A percentile compares a stretch with the other conserved stretches of the same genome.
phyloP scores from a whole-genome alignment of 1,140 invertebrate species.

The Copidosoma floridanum region DNA sequence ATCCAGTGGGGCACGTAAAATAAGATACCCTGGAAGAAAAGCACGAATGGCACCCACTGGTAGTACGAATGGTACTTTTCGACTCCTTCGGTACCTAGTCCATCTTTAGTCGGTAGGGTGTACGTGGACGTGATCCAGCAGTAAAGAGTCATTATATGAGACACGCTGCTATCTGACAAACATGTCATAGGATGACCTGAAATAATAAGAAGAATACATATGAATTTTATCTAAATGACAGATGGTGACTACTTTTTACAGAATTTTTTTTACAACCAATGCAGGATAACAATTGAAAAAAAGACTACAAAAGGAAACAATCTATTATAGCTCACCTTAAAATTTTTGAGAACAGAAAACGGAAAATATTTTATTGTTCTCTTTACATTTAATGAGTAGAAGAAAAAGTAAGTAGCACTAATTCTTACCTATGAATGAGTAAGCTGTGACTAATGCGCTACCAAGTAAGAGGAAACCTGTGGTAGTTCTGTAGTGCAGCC shows the following conservation, averaged over 20 bases:
- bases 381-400: too few species aligned
- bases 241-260: too few species aligned
- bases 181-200: constrained; percentile 82
- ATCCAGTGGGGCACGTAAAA: constrained; percentile 88
- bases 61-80: constrained; percentile 86
- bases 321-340: too few species aligned
- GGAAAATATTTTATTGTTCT: too few species aligned
- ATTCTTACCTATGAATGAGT: constrained; percentile 78
- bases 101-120: constrained; percentile 71
- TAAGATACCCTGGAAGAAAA: constrained; percentile 83
- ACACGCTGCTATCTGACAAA: constrained; percentile 70
- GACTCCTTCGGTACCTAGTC: constrained; percentile 66
- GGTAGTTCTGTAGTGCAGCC: constrained; percentile 86
- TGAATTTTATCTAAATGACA: too few species aligned
- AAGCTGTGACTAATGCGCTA: constrained; percentile 84
- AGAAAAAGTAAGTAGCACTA: background rate
- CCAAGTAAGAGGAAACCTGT: constrained; percentile 81
- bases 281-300: too few species aligned
- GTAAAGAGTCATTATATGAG: constrained; percentile 80
- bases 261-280: too few species aligned
- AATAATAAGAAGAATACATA: constrained; percentile 42
- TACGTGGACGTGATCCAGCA: constrained; percentile 93
- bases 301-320: too few species aligned
- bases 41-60: constrained; percentile 91
- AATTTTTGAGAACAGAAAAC: too few species aligned